These are phyloP conservation scores for Acleris sparsana DNA, from an alignment of 2,888 invertebrate genomes.

Conservation along the genomic window DNA sequence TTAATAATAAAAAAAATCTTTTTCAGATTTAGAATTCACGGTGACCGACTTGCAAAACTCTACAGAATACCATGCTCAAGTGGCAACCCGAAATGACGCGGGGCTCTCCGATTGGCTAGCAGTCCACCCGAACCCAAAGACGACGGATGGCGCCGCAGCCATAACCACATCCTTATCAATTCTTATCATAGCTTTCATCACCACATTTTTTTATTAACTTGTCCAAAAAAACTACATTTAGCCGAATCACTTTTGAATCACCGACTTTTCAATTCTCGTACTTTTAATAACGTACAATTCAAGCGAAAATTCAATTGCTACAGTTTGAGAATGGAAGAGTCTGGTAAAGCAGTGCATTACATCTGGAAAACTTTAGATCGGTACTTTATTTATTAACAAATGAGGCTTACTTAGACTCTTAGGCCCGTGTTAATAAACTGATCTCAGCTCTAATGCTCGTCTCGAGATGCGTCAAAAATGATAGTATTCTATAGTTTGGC, in stretches of 20 bases:
- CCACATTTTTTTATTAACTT: conserved; percentile 21
- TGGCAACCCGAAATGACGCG: conserved; percentile 67
- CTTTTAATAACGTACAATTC: too few relatives aligned
- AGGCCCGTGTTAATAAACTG: too few relatives aligned
- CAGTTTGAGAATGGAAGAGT: too few relatives aligned
- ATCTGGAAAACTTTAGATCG: too few relatives aligned
- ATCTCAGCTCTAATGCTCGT: too few relatives aligned
- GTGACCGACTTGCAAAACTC: conserved; percentile 60
- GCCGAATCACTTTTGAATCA: neutral
- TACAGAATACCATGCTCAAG: conserved; percentile 65
- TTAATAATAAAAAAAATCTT: neutral
- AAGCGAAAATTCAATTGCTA: too few relatives aligned
- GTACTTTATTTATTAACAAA: too few relatives aligned
- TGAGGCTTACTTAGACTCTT: too few relatives aligned
- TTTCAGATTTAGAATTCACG: conserved; percentile 60
- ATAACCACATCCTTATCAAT: conserved; percentile 45
- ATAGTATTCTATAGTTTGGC: too few relatives aligned
- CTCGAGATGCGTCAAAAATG: too few relatives aligned
- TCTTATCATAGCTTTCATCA: conserved; percentile 44
- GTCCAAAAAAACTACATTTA: neutral
- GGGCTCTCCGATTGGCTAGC: conserved; percentile 70
- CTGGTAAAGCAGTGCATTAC: too few relatives aligned
- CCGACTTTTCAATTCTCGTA: too few relatives aligned
- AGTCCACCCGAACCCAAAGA: conserved; percentile 46
- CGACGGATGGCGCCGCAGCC: conserved; percentile 49